Evolutionary conservation across 1,140 invertebrate genomes (phyloP), one percentile per base, ranked within the genome.

Genomic region (Aphelenchoides avenae): DNA sequence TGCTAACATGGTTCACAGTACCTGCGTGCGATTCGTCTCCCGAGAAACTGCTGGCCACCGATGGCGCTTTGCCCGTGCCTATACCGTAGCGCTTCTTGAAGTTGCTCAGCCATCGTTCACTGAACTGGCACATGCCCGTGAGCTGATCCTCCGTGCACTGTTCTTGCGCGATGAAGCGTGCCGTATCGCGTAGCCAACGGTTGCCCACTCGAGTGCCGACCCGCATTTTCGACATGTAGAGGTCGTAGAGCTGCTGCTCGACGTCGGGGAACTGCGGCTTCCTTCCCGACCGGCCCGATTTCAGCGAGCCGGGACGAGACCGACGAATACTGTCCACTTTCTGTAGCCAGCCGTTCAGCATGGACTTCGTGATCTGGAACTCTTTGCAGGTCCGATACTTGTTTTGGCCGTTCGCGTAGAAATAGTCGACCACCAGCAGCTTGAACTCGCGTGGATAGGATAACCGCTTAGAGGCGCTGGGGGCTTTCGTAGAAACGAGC

Each of bases 391-490:
- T 69, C 40, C 65, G 51, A 47, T 72, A 70, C 41, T 70, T 70
- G 39, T 70, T 70, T 15, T 54, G 54, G 1, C 68, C 64, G 34
- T 70, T 70, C 20, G 44, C 39, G 49, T 70, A 49, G 54, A 57
- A 70, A 41, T 66, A 61, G 18, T 71, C 47, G 33, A 70, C 47
- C 4, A 70, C 68, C 49, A 70, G 56, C 27, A 70, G 59, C 18
- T 70, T 70, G 42, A 70, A 70, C 42, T 70, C 68, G 13, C 68
- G 44, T 1, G 68, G 68, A 43, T 70, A 70, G 18, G 57, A 64
- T 37, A 70, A 55, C 11, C 68, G 51, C 33, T 57, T 66, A 11
- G 58, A 30, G 27, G 33, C 52, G 22, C 13, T 24, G 37, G 22
- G 3, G 27, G n/a, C n/a, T n/a, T n/a, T n/a, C n/a, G n/a, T n/a